Base-by-base conservation (phyloP, 2,113 vertebrate genomes). In the Neodontobutis hainanensis region DNA sequence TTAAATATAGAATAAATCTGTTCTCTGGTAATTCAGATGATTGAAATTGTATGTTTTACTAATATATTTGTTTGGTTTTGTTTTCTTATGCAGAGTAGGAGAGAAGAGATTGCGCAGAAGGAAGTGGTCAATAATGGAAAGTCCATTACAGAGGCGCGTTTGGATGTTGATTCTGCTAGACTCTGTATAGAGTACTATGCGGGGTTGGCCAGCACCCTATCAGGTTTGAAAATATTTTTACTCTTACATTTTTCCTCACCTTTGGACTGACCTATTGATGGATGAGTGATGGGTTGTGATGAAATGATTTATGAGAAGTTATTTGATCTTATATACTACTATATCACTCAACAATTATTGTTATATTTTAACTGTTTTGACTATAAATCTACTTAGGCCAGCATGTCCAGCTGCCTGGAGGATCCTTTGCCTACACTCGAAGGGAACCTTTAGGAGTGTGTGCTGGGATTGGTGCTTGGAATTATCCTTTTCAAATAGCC, bases 391-490 rank as follows among this genome's bases (percentile, higher is more conserved):
- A 0, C 71, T 38, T 51, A 99, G 97, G 97, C 14, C 96, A 99
- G 79, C 95, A 98, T 38, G 49, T 99, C 68, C 96, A 97, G 67
- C 92, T 99, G 42, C 73, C 94, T 0, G 94, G 94, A 0, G 95
- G 96, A 11, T 95, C 95, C 45, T 99, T 99, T 64, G 97, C 94
- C 0, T 99, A 98, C 47, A 98, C 96, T 8, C 92, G 96, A 38
- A 92, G 96, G 75, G 97, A 99, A 53, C 95, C 97, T 0, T 90
- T 99, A 0, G 97, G 97, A 0, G 95, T 99, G 14, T 99, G 97
- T 61, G 96, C 92, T 19, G 97, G 96, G 11, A 98, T 99, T 3
- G 97, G 97, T 44, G 96, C 97, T 2, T 99, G 97, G 96, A 99
- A 99, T 89, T 99, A 96, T 83, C 97, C 97, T 45, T 98, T 99